A percentile compares a stretch with the other conserved stretches of the same genome.
These are phyloP conservation scores for Pseudeuparius sepicola DNA, from an alignment of 2,888 invertebrate genomes.

Conservation along the genomic window DNA sequence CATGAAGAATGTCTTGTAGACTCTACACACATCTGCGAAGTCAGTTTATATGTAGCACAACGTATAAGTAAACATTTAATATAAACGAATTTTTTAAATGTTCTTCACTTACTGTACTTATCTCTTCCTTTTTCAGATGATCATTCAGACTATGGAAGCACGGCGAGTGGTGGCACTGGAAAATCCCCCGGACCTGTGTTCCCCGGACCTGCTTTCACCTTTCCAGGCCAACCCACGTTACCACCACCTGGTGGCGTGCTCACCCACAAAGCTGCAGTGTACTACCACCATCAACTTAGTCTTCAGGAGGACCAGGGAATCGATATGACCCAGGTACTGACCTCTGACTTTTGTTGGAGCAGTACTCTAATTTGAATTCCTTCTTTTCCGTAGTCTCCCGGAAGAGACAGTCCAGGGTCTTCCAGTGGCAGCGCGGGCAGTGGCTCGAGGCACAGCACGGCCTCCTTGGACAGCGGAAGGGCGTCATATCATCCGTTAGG, in stretches of 20 bases:
- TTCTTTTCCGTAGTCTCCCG: constrained; percentile 76
- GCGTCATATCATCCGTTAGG: constrained; percentile 64
- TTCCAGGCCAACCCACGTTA: constrained; percentile 58
- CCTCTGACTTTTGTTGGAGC: constrained; percentile 3
- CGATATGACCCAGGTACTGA: constrained; percentile 67
- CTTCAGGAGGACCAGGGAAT: constrained; percentile 82
- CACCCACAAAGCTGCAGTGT: constrained; percentile 66
- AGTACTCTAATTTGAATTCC: no score
- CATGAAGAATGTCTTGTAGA: no score
- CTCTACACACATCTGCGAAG: no score
- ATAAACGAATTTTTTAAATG: no score
- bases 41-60: no score
- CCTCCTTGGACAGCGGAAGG: constrained; percentile 83
- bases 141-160: constrained; percentile 56
- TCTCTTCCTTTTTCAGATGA: constrained; percentile 44
- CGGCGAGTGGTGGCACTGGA: constrained; percentile 55
- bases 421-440: constrained; percentile 81
- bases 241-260: constrained; percentile 51
- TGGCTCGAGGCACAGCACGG: constrained; percentile 81
- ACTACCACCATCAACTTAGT: constrained; percentile 73
- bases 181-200: constrained; percentile 55
- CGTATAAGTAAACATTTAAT: no score
- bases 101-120: no score
- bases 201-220: constrained; percentile 61
- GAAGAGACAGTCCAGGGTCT: constrained; percentile 86